A percentile compares a stretch with the other conserved stretches of the same genome.
These are phyloP conservation scores for Pogonocichla stellata DNA, from an alignment of 2,113 vertebrate species.

Conservation along the genomic window DNA sequence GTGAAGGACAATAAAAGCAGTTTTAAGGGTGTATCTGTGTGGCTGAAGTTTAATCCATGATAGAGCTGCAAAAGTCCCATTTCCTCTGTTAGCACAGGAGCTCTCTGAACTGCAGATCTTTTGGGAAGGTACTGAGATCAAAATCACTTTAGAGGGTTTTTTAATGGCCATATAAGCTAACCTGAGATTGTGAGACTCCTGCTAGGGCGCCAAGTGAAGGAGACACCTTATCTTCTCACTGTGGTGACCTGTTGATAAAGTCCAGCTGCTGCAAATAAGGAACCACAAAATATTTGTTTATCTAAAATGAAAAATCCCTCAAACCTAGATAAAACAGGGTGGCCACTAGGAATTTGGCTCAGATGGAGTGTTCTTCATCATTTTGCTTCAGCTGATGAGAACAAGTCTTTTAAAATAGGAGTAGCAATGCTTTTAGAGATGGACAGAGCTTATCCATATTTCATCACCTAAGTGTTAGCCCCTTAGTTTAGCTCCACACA, in stretches of 20 bases:
- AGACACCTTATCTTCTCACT: background rate
- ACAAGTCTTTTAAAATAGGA: background rate
- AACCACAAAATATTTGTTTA: background rate
- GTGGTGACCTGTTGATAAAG: background rate
- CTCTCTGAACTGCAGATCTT: background rate
- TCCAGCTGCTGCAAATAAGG: constrained; percentile 14
- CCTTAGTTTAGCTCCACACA: background rate
- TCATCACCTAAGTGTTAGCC: background rate
- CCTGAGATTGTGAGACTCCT: background rate
- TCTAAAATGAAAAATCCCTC: background rate
- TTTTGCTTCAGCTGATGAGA: background rate
- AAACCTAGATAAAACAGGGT: background rate
- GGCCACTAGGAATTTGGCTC: background rate
- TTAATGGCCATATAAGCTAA: background rate
- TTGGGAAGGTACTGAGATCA: background rate
- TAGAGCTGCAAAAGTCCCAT: background rate
- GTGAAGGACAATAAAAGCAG: background rate
- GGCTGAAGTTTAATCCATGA: background rate
- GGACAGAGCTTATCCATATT: background rate
- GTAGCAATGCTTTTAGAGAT: background rate
- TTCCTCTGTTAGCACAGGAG: constrained; percentile 13
- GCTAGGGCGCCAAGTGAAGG: background rate
- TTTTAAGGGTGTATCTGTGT: constrained; percentile 4
- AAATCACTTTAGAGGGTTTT: background rate
- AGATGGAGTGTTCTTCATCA: background rate